Conservation (phyloP, 2,888 invertebrate species). For the Sinotaia quadrata region DNA sequence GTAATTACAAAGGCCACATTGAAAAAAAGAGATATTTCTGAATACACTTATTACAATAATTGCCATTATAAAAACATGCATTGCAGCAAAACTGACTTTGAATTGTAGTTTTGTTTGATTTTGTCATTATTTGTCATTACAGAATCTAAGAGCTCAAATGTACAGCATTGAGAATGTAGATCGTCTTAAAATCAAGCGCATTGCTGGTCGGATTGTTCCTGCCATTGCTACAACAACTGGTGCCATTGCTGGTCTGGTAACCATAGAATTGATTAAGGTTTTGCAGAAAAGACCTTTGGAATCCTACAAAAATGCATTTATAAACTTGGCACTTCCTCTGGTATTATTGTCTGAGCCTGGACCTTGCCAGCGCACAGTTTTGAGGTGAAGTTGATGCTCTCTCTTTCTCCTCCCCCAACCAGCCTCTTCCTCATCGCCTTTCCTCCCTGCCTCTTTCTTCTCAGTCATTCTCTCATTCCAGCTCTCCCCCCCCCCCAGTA, state of each 20-base stretch:
- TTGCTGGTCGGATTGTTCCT: constrained; percentile 73
- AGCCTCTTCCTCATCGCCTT: not conserved
- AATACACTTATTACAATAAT: no score
- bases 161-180: constrained; percentile 70
- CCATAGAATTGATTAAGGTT: constrained; percentile 68
- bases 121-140: no score
- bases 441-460: not conserved
- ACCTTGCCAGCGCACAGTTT: constrained; percentile 52
- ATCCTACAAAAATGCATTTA: constrained; percentile 67
- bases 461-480: no score
- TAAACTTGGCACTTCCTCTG: constrained; percentile 71
- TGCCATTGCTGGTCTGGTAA: constrained; percentile 71
- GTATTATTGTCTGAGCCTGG: constrained; percentile 70
- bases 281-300: constrained; percentile 57
- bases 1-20: no score
- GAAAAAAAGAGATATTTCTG: no score
- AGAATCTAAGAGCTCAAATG: constrained; percentile 71
- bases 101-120: no score
- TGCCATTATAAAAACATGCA: no score
- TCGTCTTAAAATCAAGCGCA: constrained; percentile 68
- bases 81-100: no score
- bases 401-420: not conserved
- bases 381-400: constrained; percentile 54
- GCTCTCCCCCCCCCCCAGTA: no score
- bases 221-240: constrained; percentile 74